Evolutionary conservation across 1,140 invertebrate genomes (phyloP).

Genomic region (Zaprionus vittiger): DNA sequence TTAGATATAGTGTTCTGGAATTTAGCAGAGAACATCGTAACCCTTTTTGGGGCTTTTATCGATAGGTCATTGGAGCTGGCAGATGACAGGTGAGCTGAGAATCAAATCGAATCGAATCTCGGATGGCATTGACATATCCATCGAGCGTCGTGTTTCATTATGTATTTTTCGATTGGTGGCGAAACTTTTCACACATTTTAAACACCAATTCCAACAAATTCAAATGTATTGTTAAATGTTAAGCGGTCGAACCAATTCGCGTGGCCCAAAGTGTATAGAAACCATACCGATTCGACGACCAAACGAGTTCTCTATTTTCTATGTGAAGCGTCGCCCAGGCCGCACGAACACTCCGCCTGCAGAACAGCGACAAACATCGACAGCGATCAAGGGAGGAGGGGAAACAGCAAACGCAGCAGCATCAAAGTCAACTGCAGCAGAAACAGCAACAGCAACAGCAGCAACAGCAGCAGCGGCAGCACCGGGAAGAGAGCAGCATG

Average conservation of each 20-base stretch:
- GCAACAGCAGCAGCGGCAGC: constrained; percentile 7
- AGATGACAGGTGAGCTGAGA: background rate
- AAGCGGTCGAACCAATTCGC: constrained; percentile 59
- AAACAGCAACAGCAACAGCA: constrained; percentile 24
- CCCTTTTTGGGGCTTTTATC: background rate
- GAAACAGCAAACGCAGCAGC: background rate
- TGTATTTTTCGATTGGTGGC: constrained; percentile 74
- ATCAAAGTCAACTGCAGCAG: constrained; percentile 17
- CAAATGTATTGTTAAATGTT: constrained; percentile 69
- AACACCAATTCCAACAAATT: constrained; percentile 77
- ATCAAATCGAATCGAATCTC: background rate
- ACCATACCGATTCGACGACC: constrained; percentile 42
- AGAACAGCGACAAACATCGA: constrained; percentile 10
- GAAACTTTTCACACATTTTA: constrained; percentile 75
- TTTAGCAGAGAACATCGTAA: background rate
- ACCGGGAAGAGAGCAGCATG: constrained; percentile 33
- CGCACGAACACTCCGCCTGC: constrained; percentile 21
- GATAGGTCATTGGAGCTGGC: too few relatives aligned
- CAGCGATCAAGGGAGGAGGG: background rate
- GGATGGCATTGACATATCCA: constrained; percentile 49
- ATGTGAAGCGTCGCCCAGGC: constrained; percentile 47
- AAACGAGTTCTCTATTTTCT: constrained; percentile 54
- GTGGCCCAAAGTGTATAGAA: constrained; percentile 56
- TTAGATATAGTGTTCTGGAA: too few relatives aligned
- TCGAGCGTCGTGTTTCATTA: constrained; percentile 61